Evolutionary conservation across 2,888 invertebrate species (phyloP).

Genomic region (Drosophila kambysellisi): DNA sequence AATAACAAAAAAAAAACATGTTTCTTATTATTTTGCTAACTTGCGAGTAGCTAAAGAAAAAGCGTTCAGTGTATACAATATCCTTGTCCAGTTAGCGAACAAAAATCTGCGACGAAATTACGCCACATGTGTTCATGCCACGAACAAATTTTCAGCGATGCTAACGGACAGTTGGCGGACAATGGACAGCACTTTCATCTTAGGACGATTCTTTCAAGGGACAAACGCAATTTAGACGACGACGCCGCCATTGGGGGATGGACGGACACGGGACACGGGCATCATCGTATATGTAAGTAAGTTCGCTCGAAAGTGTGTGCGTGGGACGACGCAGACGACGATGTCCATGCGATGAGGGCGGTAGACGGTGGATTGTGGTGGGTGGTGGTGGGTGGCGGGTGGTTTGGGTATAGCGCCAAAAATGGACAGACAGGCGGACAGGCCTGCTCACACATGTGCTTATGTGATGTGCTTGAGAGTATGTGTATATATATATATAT

Average conservation of each 20-base stretch:
- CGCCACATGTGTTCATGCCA: conserved; percentile 83
- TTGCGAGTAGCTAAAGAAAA: not conserved
- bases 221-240: conserved; percentile 77
- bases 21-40: not conserved
- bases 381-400: conserved; percentile 34
- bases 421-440: conserved; percentile 51
- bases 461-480: conserved; percentile 52
- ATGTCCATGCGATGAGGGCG: conserved; percentile 50
- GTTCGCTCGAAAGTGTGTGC: conserved; percentile 64
- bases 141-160: conserved; percentile 81
- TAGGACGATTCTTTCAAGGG: conserved; percentile 79
- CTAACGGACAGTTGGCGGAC: conserved; percentile 74
- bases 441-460: conserved; percentile 65
- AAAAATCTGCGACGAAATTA: conserved; percentile 82
- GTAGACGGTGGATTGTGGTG: conserved; percentile 32
- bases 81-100: conserved; percentile 80
- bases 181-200: conserved; percentile 80
- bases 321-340: conserved; percentile 60
- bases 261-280: conserved; percentile 70
- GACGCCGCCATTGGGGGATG: conserved; percentile 55
- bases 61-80: conserved; percentile 65
- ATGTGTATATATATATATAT: conserved; percentile 21
- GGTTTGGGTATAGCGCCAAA: conserved; percentile 69
- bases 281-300: conserved; percentile 68
- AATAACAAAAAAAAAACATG: not conserved